phyloP scores from a whole-genome alignment of 2,113 vertebrate genomes.

The Eira barbara region DNA sequence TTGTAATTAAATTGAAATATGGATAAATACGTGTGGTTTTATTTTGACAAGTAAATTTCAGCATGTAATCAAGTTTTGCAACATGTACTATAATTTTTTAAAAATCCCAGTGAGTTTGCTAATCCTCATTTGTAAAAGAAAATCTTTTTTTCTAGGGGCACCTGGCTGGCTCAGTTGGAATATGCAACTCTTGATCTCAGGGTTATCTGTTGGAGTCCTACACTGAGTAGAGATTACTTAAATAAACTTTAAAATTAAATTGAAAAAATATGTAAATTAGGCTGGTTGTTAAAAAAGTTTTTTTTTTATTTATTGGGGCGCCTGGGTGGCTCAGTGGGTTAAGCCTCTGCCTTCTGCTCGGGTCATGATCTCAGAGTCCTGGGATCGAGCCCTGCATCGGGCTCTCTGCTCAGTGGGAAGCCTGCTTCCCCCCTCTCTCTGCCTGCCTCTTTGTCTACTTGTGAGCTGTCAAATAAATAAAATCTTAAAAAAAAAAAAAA shows the following conservation, averaged over 20 bases:
- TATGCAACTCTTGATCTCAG: not conserved
- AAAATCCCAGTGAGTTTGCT: not conserved
- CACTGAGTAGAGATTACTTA: not conserved
- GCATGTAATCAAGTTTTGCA: not conserved
- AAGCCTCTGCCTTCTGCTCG: too few relatives aligned
- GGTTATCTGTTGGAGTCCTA: not conserved
- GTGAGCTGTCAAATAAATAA: too few relatives aligned
- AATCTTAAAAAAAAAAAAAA: too few relatives aligned
- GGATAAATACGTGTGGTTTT: not conserved
- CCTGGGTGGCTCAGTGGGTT: too few relatives aligned
- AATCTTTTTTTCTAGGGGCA: not conserved
- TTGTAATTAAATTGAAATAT: constrained; percentile 18
- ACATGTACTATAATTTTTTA: not conserved
- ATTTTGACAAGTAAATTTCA: constrained; percentile 33
- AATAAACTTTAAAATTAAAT: not conserved
- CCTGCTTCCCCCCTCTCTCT: too few relatives aligned
- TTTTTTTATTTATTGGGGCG: too few relatives aligned
- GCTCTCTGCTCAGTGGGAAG: too few relatives aligned
- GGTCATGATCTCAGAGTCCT: too few relatives aligned
- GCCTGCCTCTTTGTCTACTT: too few relatives aligned
- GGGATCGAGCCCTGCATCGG: too few relatives aligned
- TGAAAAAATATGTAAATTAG: not conserved
- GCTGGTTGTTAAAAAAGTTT: not conserved
- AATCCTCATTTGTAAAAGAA: not conserved
- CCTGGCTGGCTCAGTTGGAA: not conserved